Base-by-base conservation (phyloP, 2,113 vertebrate genomes). In the Eclectus roratus region DNA sequence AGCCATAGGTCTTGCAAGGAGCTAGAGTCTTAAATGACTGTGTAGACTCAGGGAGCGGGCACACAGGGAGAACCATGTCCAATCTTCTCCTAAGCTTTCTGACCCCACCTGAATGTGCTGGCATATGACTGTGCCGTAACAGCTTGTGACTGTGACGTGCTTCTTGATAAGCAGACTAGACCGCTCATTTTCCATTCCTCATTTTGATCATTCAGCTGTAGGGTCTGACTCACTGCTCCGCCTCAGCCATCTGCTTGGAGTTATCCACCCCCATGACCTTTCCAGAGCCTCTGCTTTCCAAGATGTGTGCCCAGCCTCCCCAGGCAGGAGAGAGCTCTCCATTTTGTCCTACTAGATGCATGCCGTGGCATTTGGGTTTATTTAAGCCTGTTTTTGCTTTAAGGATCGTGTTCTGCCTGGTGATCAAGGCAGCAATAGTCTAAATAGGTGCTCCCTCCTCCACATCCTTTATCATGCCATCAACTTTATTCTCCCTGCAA, bases 251-350 rank as follows among this genome's bases (percentile, higher is more conserved):
- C 50, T 91, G 44, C 49, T 37, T 4, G 1, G 24, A 71, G 5
- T 49, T 91, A 58, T 44, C 46, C 77, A 81, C 31, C 53, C 41
- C n/a, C 0, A 0, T 73, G 68, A 77, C 64, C 60, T 80, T 91
- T 70, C 43, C 87, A 35, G 61, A 56, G 66, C 20, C 46, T 79
- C 37, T 89, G 63, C 74, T 92, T 89, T 89, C 66, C 79, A 95
- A 35, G 68, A 88, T 63, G 41, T 44, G 28, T 94, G 35, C 41
- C 66, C 0, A 1, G 1, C 17, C 46, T 60, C 25, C 37, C 17
- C 11, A 8, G 9, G 3, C 31, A 28, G 41, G 56, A 61, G 33
- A 61, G 6, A n/a, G 25, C 31, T 88, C 85, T 72, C n/a, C 9
- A 3, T 77, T 80, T 71, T 20, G 9, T 49, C 33, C 47, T 2